Conservation (phyloP, 2,797 vertebrate species). For the Anniella stebbinsi region DNA sequence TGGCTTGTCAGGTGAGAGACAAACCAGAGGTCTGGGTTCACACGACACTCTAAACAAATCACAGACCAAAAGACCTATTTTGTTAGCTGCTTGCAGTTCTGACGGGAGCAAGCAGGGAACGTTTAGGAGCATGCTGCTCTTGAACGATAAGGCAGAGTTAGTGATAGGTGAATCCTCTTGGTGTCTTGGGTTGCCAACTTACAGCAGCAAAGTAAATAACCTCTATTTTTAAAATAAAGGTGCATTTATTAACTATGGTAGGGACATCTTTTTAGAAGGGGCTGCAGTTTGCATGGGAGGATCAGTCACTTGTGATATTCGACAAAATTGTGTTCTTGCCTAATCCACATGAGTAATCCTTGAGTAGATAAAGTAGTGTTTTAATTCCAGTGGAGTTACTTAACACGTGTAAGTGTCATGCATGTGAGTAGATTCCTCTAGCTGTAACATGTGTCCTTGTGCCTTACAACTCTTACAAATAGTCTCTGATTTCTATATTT, state of each 20-base stretch:
- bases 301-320: not conserved
- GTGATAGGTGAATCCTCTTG: no score
- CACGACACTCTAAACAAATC: no score
- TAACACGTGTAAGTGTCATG: not conserved
- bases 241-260: not conserved
- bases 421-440: not conserved
- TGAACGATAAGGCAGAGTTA: no score
- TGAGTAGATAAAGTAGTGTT: not conserved
- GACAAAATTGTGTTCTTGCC: slow-evolving; percentile 16
- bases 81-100: no score
- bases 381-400: not conserved
- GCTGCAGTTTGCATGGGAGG: not conserved
- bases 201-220: not conserved
- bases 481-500: not conserved
- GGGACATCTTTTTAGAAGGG: not conserved
- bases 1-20: no score
- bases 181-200: not conserved
- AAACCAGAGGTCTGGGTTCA: no score
- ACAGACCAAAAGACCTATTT: no score
- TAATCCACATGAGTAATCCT: not conserved
- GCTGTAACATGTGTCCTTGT: not conserved
- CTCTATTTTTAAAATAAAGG: not conserved
- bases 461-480: not conserved
- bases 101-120: no score
- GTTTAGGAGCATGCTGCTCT: no score